phyloP scores from a whole-genome alignment of 2,113 vertebrate genomes.

The Amphiprion percula region DNA sequence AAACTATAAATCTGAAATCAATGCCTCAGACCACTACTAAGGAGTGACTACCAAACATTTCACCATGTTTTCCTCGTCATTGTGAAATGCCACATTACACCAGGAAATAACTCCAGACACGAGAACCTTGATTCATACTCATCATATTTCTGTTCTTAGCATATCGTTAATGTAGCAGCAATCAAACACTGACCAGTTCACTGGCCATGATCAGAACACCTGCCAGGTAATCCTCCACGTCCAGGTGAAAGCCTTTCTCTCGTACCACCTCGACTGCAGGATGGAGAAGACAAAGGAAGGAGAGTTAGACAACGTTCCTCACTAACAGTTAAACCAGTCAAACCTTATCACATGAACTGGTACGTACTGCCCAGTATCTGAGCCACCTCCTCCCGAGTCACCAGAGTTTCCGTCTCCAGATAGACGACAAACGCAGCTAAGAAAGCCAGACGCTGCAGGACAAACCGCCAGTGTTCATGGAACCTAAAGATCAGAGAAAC shows the following conservation, averaged over 20 bases:
- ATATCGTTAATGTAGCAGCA: not conserved
- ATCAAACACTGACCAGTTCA: slow-evolving; percentile 90
- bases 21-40: no score
- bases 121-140: no score
- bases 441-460: slow-evolving; percentile 94
- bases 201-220: slow-evolving; percentile 96
- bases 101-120: no score
- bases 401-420: slow-evolving; percentile 92
- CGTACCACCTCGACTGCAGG: slow-evolving; percentile 91
- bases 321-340: not conserved
- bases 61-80: no score
- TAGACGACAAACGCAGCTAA: slow-evolving; percentile 94
- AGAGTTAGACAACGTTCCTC: not conserved
- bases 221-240: slow-evolving; percentile 97
- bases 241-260: slow-evolving; percentile 97
- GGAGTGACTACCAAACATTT: no score
- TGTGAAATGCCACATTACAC: no score
- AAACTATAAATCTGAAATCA: no score
- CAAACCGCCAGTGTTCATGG: slow-evolving; percentile 98
- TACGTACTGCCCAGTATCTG: slow-evolving; percentile 95
- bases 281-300: not conserved
- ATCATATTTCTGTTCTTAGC: no score
- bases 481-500: slow-evolving; percentile 85
- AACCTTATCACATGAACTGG: not conserved
- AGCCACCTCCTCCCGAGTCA: slow-evolving; percentile 93